Evolutionary conservation across 2,888 invertebrate species (phyloP).

Genomic region (Stegana nigrithorax): DNA sequence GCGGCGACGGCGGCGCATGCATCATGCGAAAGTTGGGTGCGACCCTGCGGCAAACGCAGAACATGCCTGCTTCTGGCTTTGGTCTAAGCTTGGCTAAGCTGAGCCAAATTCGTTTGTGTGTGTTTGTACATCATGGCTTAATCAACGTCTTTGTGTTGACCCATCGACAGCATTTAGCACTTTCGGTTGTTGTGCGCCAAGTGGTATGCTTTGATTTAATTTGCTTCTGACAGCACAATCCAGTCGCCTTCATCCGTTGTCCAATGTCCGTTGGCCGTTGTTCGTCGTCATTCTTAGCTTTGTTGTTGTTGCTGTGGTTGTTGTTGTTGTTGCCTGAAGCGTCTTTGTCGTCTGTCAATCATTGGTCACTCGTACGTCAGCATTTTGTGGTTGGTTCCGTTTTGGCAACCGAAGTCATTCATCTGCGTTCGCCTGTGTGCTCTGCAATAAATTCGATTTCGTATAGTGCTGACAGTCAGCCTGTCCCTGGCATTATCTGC

Average conservation of each 20-base stretch:
- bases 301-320: too few relatives aligned
- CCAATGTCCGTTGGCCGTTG: too few relatives aligned
- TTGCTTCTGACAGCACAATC: not conserved
- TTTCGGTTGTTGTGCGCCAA: not conserved
- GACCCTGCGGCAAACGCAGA: too few relatives aligned
- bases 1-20: not conserved
- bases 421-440: not conserved
- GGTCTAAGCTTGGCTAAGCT: too few relatives aligned
- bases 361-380: not conserved
- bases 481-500: too few relatives aligned
- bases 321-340: not conserved
- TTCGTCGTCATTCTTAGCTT: too few relatives aligned
- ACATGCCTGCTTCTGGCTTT: too few relatives aligned
- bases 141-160: slow-evolving; percentile 1
- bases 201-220: slow-evolving; percentile 13
- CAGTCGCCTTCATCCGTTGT: not conserved
- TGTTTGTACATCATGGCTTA: slow-evolving; percentile 39
- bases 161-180: not conserved
- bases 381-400: not conserved
- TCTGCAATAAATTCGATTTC: not conserved
- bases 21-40: too few relatives aligned
- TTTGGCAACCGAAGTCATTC: not conserved
- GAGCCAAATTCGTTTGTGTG: too few relatives aligned
- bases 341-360: slow-evolving; percentile 10
- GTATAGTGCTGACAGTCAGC: not conserved